Evolutionary conservation across 1,140 invertebrate genomes (phyloP), one percentile per base, ranked within the genome.

Genomic region (Goniozus legneri): DNA sequence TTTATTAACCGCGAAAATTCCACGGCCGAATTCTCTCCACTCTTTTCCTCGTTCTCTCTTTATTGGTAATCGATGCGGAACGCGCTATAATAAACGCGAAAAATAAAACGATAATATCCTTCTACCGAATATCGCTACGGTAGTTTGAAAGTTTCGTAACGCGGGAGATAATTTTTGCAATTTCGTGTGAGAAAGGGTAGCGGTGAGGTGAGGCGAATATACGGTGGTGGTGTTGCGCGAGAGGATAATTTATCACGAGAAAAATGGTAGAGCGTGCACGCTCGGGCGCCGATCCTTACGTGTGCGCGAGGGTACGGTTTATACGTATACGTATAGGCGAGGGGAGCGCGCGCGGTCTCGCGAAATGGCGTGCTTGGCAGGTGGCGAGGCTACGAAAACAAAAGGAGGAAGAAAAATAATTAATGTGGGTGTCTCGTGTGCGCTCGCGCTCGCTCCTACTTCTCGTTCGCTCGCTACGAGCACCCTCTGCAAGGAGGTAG

Each of bases 351-450:
- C 34, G 40, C 18, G 40, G 51, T 50, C 47, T 49, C 41, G 31
- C 42, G 54, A 61, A 61, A 59, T 59, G 54, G 48, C 47, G 52
- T 27, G 40, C 43, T 33, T 40, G 20, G 32, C 49, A 41, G 53
- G 42, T 50, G 41, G 44, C 48, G 41, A 52, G 36, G 32, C 24
- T 34, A 53, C 31, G 20, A 35, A 61, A 65, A 58, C 53, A 56
- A 60, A 63, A 57, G 56, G 62, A 57, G 42, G 58, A 60, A 58
- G 52, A 52, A 62, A 66, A 67, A 66, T 66, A 69, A 69, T 68
- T 68, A 69, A 69, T 67, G 62, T 57, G 54, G 56, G 61, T 62
- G 56, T 65, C 63, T 65, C 61, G 49, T 64, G 56, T 65, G 54
- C 60, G 57, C 52, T 46, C 47, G 31, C 42, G 56, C 47, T 56